A percentile compares a stretch with the other conserved stretches of the same genome.
Evolutionary conservation across 1,140 invertebrate species (phyloP).

Genomic region (Trichonephila clavata): DNA sequence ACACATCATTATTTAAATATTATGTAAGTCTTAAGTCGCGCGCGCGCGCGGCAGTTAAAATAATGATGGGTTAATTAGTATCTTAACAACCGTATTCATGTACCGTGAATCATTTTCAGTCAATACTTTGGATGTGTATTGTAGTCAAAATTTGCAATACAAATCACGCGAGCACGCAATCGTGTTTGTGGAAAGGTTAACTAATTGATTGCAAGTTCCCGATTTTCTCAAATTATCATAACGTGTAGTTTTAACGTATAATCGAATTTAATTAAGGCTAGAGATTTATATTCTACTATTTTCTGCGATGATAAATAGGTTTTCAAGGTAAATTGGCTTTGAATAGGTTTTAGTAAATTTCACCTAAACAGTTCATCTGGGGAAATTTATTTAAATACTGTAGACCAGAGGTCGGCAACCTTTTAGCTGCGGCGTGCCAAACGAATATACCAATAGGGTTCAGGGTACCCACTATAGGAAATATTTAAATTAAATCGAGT

Average conservation of each 20-base stretch:
- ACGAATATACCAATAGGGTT: no score
- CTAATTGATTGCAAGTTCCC: not conserved
- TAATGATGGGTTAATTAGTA: not conserved
- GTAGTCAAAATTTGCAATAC: not conserved
- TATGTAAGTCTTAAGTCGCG: not conserved
- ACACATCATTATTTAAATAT: not conserved
- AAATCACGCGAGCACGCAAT: slow-evolving; percentile 14
- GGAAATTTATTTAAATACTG: no score
- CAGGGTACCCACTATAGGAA: no score
- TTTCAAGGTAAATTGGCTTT: no score
- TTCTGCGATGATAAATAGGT: no score
- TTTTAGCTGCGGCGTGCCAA: no score
- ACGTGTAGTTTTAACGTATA: not conserved
- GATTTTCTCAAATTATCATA: not conserved
- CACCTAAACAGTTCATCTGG: no score
- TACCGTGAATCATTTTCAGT: not conserved
- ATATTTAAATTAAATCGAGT: no score
- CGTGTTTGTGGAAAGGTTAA: not conserved
- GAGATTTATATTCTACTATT: no score
- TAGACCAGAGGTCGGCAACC: no score
- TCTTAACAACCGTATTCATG: not conserved
- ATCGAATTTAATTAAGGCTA: not conserved
- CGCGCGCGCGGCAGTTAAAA: not conserved
- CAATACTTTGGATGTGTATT: not conserved
- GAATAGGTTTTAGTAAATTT: no score